phyloP scores from a whole-genome alignment of 2,797 vertebrate genomes.

The Australoheros facetus region DNA sequence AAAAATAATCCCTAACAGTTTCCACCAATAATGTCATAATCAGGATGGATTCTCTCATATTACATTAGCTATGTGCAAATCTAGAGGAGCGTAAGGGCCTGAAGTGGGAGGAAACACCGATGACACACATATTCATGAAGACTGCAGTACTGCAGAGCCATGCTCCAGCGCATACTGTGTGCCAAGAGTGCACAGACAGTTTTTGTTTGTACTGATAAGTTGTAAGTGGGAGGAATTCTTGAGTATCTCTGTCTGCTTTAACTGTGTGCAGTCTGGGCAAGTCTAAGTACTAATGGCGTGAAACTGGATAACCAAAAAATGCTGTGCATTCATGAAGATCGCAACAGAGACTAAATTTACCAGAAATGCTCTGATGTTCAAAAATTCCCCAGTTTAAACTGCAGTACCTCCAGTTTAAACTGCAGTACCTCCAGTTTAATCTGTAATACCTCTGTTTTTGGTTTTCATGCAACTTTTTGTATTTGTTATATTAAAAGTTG shows the following conservation, averaged over 20 bases:
- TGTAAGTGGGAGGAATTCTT: neutral
- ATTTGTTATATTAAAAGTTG: neutral
- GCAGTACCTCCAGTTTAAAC: too few species aligned
- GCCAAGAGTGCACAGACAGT: neutral
- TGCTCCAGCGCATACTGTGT: neutral
- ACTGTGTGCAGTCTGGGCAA: neutral
- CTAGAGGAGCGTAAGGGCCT: neutral
- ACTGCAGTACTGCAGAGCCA: neutral
- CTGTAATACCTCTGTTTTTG: neutral
- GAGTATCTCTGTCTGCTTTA: neutral
- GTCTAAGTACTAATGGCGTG: too few species aligned
- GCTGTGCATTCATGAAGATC: too few species aligned
- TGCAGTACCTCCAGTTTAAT: too few species aligned
- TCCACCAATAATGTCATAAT: neutral
- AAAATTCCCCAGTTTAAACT: too few species aligned
- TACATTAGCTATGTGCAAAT: neutral
- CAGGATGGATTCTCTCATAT: fast-evolving
- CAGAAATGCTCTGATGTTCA: too few species aligned
- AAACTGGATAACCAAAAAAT: too few species aligned
- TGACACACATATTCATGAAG: neutral
- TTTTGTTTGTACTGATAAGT: neutral
- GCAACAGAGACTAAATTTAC: too few species aligned
- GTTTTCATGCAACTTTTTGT: too few species aligned
- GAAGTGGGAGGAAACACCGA: fast-evolving
- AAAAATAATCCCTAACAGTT: too few species aligned